Conservation (phyloP, 2,797 vertebrate genomes). For the Pelobates cultripes region DNA sequence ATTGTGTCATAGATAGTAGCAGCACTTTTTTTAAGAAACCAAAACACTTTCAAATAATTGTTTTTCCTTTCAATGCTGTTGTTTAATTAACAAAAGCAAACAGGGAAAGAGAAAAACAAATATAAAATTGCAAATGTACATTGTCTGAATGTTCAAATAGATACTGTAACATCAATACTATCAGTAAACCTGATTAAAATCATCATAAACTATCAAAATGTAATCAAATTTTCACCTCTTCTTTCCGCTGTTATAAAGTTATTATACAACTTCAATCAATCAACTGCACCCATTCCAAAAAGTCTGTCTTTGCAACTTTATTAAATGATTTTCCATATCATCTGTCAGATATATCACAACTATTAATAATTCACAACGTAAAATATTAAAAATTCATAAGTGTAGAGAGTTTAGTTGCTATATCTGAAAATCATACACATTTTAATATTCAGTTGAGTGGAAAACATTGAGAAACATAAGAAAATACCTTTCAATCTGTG, state of each 20-base stretch:
- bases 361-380: constrained; percentile 43
- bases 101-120: no score
- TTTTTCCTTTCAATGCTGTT: no score
- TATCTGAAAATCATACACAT: constrained; percentile 27
- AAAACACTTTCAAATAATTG: no score
- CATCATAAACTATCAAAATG: constrained; percentile 32
- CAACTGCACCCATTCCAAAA: constrained; percentile 43
- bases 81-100: no score
- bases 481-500: constrained; percentile 9
- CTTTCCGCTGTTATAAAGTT: constrained; percentile 30
- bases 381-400: constrained; percentile 45
- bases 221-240: constrained; percentile 20
- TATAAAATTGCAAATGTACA: no score
- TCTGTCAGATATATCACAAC: constrained; percentile 44
- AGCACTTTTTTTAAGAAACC: no score
- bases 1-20: no score
- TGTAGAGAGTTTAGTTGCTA: constrained; percentile 28
- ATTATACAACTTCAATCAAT: constrained; percentile 45
- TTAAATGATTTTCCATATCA: constrained; percentile 44
- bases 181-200: constrained; percentile 21
- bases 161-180: constrained; percentile 8
- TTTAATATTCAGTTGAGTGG: constrained; percentile 32
- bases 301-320: constrained; percentile 44
- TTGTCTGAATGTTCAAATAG: constrained; percentile 5
- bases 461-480: constrained; percentile 15